phyloP scores from a whole-genome alignment of 2,113 vertebrate genomes.

The Myrmophylax atrothorax region DNA sequence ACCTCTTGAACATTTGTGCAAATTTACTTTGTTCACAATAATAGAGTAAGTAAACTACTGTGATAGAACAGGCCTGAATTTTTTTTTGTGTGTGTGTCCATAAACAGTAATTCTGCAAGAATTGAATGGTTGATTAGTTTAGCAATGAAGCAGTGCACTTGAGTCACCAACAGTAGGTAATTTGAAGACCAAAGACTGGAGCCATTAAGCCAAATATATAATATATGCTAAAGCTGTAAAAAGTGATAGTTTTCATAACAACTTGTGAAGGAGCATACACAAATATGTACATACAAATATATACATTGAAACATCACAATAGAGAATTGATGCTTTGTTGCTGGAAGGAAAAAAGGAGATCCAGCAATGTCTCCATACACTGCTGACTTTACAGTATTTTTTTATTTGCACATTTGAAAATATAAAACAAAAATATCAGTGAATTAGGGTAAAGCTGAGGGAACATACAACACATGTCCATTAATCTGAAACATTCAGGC shows the following conservation, averaged over 20 bases:
- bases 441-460: not conserved
- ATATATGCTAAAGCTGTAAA: not conserved
- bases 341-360: not conserved
- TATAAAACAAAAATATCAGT: not conserved
- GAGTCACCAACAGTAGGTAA: not conserved
- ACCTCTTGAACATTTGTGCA: not conserved
- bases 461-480: not conserved
- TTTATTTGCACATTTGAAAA: slow-evolving; percentile 44
- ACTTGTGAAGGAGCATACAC: not conserved
- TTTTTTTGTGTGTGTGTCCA: not conserved
- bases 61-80: not conserved
- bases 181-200: not conserved
- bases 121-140: not conserved
- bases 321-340: not conserved
- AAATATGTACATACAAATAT: not conserved
- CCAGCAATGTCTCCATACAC: not conserved
- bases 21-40: not conserved
- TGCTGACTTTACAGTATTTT: not conserved
- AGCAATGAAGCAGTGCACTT: not conserved
- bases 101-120: not conserved
- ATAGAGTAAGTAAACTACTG: not conserved
- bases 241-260: not conserved
- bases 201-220: not conserved
- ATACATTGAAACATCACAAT: not conserved
- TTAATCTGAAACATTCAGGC: not conserved